Base-by-base conservation (phyloP, 1,140 invertebrate genomes). In the Potamilus streckersoni region DNA sequence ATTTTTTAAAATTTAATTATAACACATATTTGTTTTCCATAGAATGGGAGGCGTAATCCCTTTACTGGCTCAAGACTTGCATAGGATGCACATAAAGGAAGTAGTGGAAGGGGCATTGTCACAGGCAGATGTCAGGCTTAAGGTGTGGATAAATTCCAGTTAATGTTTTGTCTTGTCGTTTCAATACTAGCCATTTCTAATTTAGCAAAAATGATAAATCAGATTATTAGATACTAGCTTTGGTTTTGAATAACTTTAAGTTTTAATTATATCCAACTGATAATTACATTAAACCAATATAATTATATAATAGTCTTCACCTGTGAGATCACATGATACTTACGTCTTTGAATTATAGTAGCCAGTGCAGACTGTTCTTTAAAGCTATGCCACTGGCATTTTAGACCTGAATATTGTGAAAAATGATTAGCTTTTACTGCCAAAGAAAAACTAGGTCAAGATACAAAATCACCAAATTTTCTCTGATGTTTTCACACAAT, bases 11-110 rank as follows among this genome's bases (percentile, higher is more conserved):
- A 8, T 49, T 49, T 49, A 8, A 49, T 49, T 49, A 49, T 49
- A 49, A 49, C 38, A 49, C 38, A 49, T 49, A 49, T 49, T 49
- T 31, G 27, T 31, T 31, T 31, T 31, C 79, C 91, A 61, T 79
- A 96, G 95, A 80, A 92, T 94, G 92, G 97, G 97, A 56, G 97
- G 97, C 59, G 96, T 98, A 65, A 94, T 98, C 82, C 97, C 97
- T 49, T 91, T 94, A 55, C 87, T 97, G 72, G 97, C 97, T 0
- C 91, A 93, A 85, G 92, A 95, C 77, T 88, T 98, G 59, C 97
- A 99, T 89, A 86, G 92, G 71, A 85, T 94, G 76, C 92, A 96
- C 84, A 98, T 99, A 82, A 93, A 94, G 70, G 73, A 88, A 69
- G 93, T 95, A 70, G 95, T 96, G 19, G 90, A 93, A 71, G 89